phyloP scores from a whole-genome alignment of 1,140 invertebrate species.

The Hermatobates lingyangjiaoensis region DNA sequence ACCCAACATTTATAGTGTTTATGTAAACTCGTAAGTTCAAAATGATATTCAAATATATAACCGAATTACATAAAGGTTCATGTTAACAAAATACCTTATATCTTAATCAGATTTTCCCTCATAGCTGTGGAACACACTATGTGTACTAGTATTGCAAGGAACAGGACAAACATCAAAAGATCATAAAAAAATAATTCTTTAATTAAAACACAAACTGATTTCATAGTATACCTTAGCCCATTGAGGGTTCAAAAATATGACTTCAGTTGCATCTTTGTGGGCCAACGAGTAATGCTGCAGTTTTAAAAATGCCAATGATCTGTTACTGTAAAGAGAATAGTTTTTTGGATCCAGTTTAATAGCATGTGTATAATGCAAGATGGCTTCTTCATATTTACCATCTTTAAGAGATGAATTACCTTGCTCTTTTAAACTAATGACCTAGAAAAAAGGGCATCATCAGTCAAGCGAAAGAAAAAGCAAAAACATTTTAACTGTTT shows the following conservation, averaged over 20 bases:
- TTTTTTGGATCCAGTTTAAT: slow-evolving; percentile 54
- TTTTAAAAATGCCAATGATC: slow-evolving; percentile 59
- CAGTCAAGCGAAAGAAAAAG: no score
- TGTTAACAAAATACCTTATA: no score
- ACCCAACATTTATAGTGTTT: no score
- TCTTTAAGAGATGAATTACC: slow-evolving; percentile 58
- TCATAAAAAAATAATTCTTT: no score
- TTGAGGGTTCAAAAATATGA: slow-evolving; percentile 48
- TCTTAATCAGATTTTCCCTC: neutral
- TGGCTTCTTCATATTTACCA: slow-evolving; percentile 51
- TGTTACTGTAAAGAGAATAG: slow-evolving; percentile 53
- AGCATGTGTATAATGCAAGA: slow-evolving; percentile 59
- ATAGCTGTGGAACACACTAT: neutral
- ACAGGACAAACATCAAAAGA: no score
- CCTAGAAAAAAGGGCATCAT: slow-evolving; percentile 24
- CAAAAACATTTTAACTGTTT: no score
- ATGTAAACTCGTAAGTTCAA: no score
- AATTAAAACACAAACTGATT: slow-evolving; percentile 8
- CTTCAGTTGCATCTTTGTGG: slow-evolving; percentile 54
- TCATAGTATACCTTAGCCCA: slow-evolving; percentile 49
- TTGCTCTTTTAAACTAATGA: slow-evolving; percentile 40
- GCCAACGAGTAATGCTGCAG: slow-evolving; percentile 56
- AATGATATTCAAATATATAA: no score
- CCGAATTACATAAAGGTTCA: no score
- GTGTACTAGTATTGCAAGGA: slow-evolving; percentile 1